Percentiles rank a stretch among this genome's conserved stretches.
phyloP scores from a whole-genome alignment of 35 echinoderm and acorn worm species.

The Nesometra sesokonis region DNA sequence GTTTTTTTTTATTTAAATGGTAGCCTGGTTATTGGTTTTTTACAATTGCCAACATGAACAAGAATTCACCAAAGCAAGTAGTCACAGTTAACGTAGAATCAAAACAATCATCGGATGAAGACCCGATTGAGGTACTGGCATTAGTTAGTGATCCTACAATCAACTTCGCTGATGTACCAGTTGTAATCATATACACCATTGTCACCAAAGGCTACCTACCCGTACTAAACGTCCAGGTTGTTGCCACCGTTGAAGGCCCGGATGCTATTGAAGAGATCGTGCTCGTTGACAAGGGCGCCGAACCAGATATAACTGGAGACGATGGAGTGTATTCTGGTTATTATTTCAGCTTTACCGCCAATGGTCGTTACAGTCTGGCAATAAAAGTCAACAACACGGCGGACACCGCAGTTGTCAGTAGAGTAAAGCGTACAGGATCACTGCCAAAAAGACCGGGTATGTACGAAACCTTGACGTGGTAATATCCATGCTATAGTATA shows the following conservation, averaged over 20 bases:
- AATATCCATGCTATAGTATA: too few relatives aligned
- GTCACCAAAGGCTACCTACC: constrained; percentile 47
- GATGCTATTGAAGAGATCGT: not conserved
- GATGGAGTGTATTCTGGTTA: constrained; percentile 56
- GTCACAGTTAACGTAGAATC: constrained; percentile 16
- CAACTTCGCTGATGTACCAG: not conserved
- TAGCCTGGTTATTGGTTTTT: constrained; percentile 28
- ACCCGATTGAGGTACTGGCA: not conserved
- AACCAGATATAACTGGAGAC: constrained; percentile 44
- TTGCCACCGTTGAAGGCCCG: constrained; percentile 35
- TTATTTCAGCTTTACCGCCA: constrained; percentile 25
- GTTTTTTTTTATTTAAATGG: not conserved
- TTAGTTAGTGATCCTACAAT: not conserved
- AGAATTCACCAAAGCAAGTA: not conserved
- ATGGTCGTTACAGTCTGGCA: constrained; percentile 43
- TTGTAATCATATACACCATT: constrained; percentile 26
- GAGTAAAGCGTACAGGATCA: not conserved
- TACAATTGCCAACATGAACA: not conserved
- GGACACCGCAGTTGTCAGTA: not conserved
- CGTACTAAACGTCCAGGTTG: constrained; percentile 39
- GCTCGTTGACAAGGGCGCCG: constrained; percentile 55
- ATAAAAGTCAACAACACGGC: constrained; percentile 39
- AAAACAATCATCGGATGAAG: constrained; percentile 2
- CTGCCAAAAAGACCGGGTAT: not conserved
- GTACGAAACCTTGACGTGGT: too few relatives aligned